Conservation (phyloP, 1,140 invertebrate species). For the Drosophila nebulosa region DNA sequence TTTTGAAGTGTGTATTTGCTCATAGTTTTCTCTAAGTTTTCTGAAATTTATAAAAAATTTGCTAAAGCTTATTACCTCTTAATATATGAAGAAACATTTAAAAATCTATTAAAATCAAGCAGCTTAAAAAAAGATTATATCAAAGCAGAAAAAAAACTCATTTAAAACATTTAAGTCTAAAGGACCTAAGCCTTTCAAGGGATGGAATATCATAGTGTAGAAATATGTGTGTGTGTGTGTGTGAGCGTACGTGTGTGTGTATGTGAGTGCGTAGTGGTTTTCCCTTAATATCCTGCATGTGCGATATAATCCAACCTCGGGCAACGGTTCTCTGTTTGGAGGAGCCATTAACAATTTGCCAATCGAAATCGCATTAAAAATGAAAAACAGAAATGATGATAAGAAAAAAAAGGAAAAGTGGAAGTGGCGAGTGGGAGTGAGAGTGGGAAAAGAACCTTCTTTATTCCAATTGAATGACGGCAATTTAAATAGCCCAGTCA, state of each 20-base stretch:
- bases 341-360: constrained; percentile 27
- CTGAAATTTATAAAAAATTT: background rate
- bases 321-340: constrained; percentile 2
- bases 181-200: background rate
- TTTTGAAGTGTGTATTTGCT: no score
- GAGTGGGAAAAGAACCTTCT: constrained; percentile 6
- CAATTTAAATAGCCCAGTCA: constrained; percentile 42
- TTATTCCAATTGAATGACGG: constrained; percentile 38
- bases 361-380: constrained; percentile 66
- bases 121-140: background rate
- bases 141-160: background rate
- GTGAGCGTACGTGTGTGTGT: background rate
- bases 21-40: no score
- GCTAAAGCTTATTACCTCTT: background rate
- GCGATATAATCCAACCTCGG: constrained; percentile 14
- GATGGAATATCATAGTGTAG: background rate
- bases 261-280: background rate
- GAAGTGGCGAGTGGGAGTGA: no score
- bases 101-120: background rate
- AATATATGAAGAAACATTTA: background rate
- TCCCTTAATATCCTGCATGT: background rate
- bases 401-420: background rate
- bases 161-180: background rate
- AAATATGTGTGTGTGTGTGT: background rate
- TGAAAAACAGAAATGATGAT: background rate